These are phyloP conservation scores for Drosophila picticornis DNA, from an alignment of 2,888 invertebrate species.

Conservation along the genomic window DNA sequence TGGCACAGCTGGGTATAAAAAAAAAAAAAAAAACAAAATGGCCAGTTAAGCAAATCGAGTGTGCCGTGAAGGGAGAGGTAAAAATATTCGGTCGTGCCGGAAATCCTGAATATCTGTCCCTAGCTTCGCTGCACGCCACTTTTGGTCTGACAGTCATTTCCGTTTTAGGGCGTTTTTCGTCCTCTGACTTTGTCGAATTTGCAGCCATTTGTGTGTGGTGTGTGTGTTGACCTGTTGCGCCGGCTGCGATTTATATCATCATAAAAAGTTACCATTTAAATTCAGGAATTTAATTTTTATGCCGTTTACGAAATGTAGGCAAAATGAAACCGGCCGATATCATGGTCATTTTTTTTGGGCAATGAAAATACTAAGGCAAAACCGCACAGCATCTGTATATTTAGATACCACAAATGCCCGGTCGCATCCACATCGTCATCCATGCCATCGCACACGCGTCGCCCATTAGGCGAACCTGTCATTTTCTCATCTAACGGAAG, in stretches of 20 bases:
- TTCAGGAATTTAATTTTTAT: conserved; percentile 66
- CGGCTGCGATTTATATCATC: conserved; percentile 57
- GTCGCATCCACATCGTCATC: conserved; percentile 23
- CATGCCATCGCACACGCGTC: conserved; percentile 43
- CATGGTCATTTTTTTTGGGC: conserved; percentile 13
- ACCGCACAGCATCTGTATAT: conserved; percentile 21
- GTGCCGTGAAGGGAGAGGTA: conserved; percentile 3
- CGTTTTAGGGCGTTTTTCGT: conserved; percentile 54
- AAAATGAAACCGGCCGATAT: conserved; percentile 14
- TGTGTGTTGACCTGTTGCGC: conserved; percentile 59
- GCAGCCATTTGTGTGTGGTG: conserved; percentile 17
- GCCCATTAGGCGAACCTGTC: conserved; percentile 71
- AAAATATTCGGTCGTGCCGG: conserved; percentile 50
- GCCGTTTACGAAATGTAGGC: conserved; percentile 16
- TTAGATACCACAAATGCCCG: conserved; percentile 38
- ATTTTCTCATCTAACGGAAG: conserved; percentile 73
- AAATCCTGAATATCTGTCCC: conserved; percentile 65
- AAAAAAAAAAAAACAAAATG: neutral
- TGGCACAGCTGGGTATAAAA: neutral
- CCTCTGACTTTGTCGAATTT: conserved; percentile 32
- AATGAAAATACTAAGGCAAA: conserved; percentile 16
- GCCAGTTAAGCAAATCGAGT: conserved; percentile 16
- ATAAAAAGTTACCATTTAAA: conserved; percentile 65
- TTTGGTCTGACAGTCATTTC: conserved; percentile 65
- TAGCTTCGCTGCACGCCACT: conserved; percentile 51